Conservation (phyloP, 2,113 vertebrate genomes). For the Bungarus multicinctus region DNA sequence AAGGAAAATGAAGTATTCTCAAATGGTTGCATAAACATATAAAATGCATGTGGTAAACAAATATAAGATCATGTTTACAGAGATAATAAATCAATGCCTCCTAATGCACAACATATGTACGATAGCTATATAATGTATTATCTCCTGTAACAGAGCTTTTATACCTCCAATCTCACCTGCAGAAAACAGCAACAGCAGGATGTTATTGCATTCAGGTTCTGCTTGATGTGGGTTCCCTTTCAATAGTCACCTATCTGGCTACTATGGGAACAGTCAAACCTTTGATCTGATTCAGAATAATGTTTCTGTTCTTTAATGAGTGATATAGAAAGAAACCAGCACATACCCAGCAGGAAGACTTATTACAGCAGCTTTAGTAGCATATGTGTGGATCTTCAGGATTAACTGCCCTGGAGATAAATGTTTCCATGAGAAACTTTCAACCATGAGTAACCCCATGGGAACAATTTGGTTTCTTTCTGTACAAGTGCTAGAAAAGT, state of each 20-base stretch:
- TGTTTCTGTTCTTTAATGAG: neutral
- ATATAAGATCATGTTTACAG: neutral
- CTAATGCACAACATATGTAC: neutral
- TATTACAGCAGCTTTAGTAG: conserved; percentile 78
- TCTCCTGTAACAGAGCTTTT: neutral
- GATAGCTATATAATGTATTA: neutral
- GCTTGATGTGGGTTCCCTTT: neutral
- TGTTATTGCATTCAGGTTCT: neutral
- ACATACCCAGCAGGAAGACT: conserved; percentile 85
- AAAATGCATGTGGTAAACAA: neutral
- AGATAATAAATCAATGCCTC: neutral
- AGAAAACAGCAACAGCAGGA: neutral
- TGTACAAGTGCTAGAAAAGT: conserved; percentile 46
- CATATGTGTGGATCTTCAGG: conserved; percentile 77
- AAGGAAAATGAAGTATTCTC: neutral
- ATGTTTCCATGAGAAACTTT: conserved; percentile 78
- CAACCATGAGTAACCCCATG: conserved; percentile 68
- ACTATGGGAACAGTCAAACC: neutral
- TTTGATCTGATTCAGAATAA: neutral
- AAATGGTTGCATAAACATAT: neutral
- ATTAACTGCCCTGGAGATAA: conserved; percentile 66
- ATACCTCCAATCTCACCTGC: neutral
- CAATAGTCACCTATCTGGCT: neutral
- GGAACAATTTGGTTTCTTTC: conserved; percentile 52
- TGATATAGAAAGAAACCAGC: neutral